Percentiles rank a stretch among this genome's conserved stretches.
phyloP scores from a whole-genome alignment of 2,888 invertebrate genomes.

The Dinocampus coccinellae region DNA sequence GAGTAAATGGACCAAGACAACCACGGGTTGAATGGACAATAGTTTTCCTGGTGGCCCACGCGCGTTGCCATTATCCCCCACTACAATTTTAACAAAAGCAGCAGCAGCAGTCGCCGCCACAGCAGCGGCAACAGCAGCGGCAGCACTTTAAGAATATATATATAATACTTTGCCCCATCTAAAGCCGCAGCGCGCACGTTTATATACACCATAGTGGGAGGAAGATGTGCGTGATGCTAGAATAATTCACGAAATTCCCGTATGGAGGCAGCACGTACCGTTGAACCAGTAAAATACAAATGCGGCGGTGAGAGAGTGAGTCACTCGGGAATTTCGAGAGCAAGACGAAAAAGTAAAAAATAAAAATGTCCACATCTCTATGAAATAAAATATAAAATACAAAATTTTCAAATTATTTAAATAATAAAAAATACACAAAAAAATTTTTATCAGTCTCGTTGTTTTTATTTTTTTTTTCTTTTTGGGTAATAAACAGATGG shows the following conservation, averaged over 20 bases:
- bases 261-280: constrained; percentile 64
- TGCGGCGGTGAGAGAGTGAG: constrained; percentile 53
- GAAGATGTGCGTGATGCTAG: constrained; percentile 55
- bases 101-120: constrained; percentile 22
- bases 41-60: constrained; percentile 49
- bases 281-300: constrained; percentile 47
- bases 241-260: constrained; percentile 65
- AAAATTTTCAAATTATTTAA: too few relatives aligned
- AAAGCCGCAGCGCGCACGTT: constrained; percentile 27
- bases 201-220: neutral
- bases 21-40: constrained; percentile 61
- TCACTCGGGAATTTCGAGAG: constrained; percentile 54
- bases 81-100: constrained; percentile 29
- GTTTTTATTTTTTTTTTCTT: too few relatives aligned
- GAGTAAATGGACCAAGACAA: neutral
- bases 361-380: too few relatives aligned
- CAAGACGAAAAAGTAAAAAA: constrained; percentile 31
- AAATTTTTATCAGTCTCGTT: too few relatives aligned
- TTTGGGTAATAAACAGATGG: too few relatives aligned
- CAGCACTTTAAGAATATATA: too few relatives aligned
- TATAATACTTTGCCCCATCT: constrained; percentile 1
- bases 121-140: constrained; percentile 20
- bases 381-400: too few relatives aligned
- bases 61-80: constrained; percentile 39
- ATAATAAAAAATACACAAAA: too few relatives aligned